Evolutionary conservation across 2,797 vertebrate species (phyloP).

Genomic region (Zalophus californianus): DNA sequence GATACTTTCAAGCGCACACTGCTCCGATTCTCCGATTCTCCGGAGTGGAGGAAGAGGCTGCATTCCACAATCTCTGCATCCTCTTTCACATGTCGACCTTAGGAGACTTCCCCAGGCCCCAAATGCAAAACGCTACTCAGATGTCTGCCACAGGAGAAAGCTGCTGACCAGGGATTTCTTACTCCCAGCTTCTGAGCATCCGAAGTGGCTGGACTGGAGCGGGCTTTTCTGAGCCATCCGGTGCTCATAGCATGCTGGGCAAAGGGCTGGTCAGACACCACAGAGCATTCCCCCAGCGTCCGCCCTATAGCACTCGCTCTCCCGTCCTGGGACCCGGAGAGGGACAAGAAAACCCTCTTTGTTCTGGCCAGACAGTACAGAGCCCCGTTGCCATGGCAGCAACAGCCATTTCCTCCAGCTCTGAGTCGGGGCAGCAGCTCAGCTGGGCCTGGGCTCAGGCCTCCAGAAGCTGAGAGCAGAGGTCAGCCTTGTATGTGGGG

Average conservation of each 20-base stretch:
- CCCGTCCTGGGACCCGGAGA: conserved; percentile 79
- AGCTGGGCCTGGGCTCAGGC: conserved; percentile 54
- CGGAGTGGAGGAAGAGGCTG: not conserved
- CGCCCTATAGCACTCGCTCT: conserved; percentile 51
- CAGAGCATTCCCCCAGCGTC: conserved; percentile 61
- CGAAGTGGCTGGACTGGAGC: not conserved
- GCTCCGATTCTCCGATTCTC: not conserved
- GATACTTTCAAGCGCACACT: not conserved
- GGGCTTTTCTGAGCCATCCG: not conserved
- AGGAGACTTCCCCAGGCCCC: not conserved
- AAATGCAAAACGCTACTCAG: not conserved
- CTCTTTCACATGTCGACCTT: not conserved
- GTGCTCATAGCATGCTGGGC: conserved; percentile 10
- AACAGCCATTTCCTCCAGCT: conserved; percentile 86
- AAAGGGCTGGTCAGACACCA: conserved; percentile 58
- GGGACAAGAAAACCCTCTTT: conserved; percentile 88
- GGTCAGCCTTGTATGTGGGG: conserved; percentile 88
- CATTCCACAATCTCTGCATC: not conserved
- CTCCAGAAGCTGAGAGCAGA: conserved; percentile 86
- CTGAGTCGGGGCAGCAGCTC: conserved; percentile 49
- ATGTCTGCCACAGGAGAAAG: not conserved
- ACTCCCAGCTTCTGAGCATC: not conserved
- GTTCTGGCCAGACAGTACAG: conserved; percentile 86
- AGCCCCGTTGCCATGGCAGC: conserved; percentile 90
- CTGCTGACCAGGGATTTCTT: not conserved